A percentile compares a stretch with the other conserved stretches of the same genome.
Evolutionary conservation across 2,888 invertebrate species (phyloP).

Genomic region (Cyclophora albipunctata): DNA sequence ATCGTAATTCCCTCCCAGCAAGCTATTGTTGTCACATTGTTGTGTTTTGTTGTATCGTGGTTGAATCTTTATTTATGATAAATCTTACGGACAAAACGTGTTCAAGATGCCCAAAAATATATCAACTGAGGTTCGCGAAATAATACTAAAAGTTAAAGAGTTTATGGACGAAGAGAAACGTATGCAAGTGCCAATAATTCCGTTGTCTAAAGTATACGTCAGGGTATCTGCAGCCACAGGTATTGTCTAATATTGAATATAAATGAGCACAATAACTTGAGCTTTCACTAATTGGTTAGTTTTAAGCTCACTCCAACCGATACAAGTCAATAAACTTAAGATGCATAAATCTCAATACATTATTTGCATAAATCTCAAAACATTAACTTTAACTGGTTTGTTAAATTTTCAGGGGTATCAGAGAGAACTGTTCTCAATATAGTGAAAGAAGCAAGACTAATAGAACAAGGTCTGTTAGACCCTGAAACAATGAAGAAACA

Average conservation of each 20-base stretch:
- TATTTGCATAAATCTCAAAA: too few relatives aligned
- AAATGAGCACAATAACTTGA: neutral
- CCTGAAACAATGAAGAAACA: conserved; percentile 60
- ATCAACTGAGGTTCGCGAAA: conserved; percentile 64
- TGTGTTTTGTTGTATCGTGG: too few relatives aligned
- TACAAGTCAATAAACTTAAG: too few relatives aligned
- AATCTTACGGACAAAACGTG: neutral
- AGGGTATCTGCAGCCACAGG: conserved; percentile 66
- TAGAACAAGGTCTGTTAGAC: conserved; percentile 63
- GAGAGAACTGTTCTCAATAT: conserved; percentile 65
- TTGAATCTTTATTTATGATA: too few relatives aligned
- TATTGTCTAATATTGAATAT: conserved; percentile 20
- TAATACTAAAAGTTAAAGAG: conserved; percentile 66
- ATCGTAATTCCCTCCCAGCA: too few relatives aligned
- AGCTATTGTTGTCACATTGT: too few relatives aligned
- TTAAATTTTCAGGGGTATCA: conserved; percentile 50
- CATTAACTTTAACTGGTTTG: too few relatives aligned
- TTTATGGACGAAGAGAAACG: conserved; percentile 70
- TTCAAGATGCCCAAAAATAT: conserved; percentile 65
- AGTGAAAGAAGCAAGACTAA: conserved; percentile 61
- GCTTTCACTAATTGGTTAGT: neutral
- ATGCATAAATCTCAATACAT: too few relatives aligned
- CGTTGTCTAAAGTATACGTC: conserved; percentile 64
- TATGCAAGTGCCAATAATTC: conserved; percentile 70
- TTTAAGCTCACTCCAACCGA: too few relatives aligned